Evolutionary conservation across 2,113 vertebrate species (phyloP).

Genomic region (Nanger granti): DNA sequence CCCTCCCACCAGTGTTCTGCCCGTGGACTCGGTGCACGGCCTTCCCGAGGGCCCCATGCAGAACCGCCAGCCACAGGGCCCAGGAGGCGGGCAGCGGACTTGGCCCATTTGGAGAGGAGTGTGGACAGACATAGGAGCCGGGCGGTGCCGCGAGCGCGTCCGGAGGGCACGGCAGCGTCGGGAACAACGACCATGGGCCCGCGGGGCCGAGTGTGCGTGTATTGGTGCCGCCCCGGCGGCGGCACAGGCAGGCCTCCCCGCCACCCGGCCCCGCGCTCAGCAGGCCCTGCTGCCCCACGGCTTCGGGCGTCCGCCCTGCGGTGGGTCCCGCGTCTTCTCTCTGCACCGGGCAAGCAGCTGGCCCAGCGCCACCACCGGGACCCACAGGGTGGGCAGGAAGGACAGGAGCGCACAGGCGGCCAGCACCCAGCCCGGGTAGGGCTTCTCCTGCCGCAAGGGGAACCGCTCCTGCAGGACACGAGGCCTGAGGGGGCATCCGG

Average conservation of each 20-base stretch:
- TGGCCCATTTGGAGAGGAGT: accelerated
- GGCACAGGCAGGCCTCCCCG: not conserved
- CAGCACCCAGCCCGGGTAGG: conserved; percentile 85
- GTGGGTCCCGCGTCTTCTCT: conserved; percentile 17
- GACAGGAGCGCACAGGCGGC: conserved; percentile 79
- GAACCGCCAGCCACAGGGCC: not conserved
- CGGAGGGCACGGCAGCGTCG: accelerated
- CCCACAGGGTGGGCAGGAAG: conserved; percentile 73
- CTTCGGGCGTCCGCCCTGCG: not conserved
- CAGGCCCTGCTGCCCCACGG: accelerated
- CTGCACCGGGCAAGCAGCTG: conserved; percentile 39
- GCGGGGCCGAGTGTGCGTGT: accelerated
- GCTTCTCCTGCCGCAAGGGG: conserved; percentile 77
- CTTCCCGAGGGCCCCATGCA: not conserved
- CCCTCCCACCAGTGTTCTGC: not conserved
- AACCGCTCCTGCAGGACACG: conserved; percentile 78
- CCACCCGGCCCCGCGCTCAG: not conserved
- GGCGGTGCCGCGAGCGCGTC: accelerated
- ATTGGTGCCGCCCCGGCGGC: not conserved
- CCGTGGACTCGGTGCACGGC: accelerated
- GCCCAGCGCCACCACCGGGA: conserved; percentile 81
- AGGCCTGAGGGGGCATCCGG: not conserved
- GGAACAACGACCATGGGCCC: not conserved
- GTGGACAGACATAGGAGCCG: not conserved
- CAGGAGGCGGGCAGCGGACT: not conserved